phyloP scores from a whole-genome alignment of 2,113 vertebrate genomes.

The Macrotis lagotis region DNA sequence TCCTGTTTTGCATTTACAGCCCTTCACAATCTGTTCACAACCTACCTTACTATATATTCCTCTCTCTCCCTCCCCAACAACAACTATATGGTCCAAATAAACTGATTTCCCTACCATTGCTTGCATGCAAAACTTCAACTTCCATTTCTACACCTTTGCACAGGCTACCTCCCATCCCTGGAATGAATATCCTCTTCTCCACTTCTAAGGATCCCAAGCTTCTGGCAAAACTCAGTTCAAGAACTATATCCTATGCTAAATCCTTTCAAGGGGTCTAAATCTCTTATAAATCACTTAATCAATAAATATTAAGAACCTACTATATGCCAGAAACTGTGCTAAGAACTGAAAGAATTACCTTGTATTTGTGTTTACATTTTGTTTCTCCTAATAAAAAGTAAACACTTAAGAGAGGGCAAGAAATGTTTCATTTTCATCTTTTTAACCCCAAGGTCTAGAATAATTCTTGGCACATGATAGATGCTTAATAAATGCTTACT shows the following conservation, averaged over 20 bases:
- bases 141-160: background rate
- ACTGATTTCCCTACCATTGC: background rate
- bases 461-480: background rate
- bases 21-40: background rate
- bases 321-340: background rate
- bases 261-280: background rate
- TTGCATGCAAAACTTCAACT: background rate
- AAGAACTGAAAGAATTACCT: background rate
- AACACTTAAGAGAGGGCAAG: background rate
- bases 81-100: background rate
- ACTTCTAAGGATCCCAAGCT: background rate
- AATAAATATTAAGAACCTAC: background rate
- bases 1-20: background rate
- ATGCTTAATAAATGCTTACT: background rate
- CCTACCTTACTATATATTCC: background rate
- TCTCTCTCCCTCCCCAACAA: background rate
- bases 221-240: background rate
- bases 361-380: background rate
- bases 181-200: background rate
- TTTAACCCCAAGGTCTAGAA: background rate
- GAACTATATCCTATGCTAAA: background rate
- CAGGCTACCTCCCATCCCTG: background rate
- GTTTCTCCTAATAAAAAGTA: background rate
- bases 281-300: background rate
- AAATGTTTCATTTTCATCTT: background rate